Base-by-base conservation (phyloP, 2,797 vertebrate species). In the Rousettus madagascariensis region DNA sequence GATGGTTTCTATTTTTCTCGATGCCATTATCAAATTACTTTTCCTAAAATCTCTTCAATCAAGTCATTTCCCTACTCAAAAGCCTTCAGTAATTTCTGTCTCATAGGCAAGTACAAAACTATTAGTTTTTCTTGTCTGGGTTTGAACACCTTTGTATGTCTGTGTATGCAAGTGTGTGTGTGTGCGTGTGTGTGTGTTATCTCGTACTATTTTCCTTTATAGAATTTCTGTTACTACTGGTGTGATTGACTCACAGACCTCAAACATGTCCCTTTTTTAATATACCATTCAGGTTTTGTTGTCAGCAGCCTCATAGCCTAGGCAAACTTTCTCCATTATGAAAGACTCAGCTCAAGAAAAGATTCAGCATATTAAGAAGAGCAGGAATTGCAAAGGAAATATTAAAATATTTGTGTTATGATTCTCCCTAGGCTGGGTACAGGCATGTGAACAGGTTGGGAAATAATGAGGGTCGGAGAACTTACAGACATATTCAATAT, bases 41-140 rank as follows among this genome's bases (percentile, higher is more conserved):
- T 63, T 66, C 38, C 33, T 63, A 36, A 84, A 69, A 69, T 36
- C 33, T 90, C 53, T 89, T 95, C 41, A 28, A 22, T 90, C 20
- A 71, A 85, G 55, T 88, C 41, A 28, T 30, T 90, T 63, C 19
- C 19, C 20, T 84, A n/a, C 51, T 57, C 59, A 46, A 11, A 84
- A 91, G 9, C 38, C 28, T 82, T 36, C 5, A 46, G 15, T 43
- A n/a, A 53, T 51, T 74, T 43, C 80, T 55, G 28, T 68, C 51
- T 72, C 66, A 82, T 16, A 28, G 3, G 3, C 16, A 57, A 57
- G 3, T 11, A 49, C 28, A 63, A 30, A 72, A 59, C 30, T 63
- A 53, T 33, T 11, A 3, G 17, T 41, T n/a, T 80, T 55, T 36
- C 8, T 71, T 38, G 11, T 41, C 24, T 33, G 20, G 12, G 46